Conservation (phyloP, 2,113 vertebrate species). For the Passer montanus region DNA sequence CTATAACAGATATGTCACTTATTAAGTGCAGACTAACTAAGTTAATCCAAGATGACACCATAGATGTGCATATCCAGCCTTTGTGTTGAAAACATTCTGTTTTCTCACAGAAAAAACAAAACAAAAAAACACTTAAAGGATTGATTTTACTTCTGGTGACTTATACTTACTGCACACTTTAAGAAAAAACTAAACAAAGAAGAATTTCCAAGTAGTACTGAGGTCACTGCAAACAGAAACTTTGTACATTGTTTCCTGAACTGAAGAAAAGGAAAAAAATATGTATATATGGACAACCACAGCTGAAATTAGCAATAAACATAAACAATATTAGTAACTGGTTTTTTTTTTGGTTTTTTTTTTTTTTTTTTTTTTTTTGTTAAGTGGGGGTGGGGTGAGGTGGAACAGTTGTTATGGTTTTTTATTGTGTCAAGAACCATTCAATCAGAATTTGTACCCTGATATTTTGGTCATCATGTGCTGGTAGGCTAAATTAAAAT, state of each 20-base stretch:
- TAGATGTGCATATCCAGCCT: neutral
- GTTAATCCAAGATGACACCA: neutral
- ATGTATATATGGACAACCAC: neutral
- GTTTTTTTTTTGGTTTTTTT: neutral
- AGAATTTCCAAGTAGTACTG: neutral
- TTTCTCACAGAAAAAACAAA: neutral
- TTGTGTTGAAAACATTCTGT: neutral
- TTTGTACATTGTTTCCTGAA: neutral
- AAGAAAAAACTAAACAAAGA: neutral
- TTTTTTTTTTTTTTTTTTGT: neutral
- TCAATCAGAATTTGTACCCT: neutral
- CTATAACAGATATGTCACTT: neutral
- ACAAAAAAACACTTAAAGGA: neutral
- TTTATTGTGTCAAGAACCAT: neutral
- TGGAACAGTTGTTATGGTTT: rapidly evolving
- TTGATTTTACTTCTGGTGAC: neutral
- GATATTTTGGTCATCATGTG: neutral
- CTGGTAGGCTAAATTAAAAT: neutral
- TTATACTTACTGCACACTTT: neutral
- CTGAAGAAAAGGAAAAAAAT: neutral
- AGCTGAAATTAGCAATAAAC: neutral
- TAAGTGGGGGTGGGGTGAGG: neutral
- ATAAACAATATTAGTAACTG: neutral
- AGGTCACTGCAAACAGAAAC: neutral
- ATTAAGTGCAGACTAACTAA: neutral